Percentiles rank a stretch among this genome's conserved stretches.
Conservation (phyloP, 2,888 invertebrate genomes). For the Syritta pipiens region DNA sequence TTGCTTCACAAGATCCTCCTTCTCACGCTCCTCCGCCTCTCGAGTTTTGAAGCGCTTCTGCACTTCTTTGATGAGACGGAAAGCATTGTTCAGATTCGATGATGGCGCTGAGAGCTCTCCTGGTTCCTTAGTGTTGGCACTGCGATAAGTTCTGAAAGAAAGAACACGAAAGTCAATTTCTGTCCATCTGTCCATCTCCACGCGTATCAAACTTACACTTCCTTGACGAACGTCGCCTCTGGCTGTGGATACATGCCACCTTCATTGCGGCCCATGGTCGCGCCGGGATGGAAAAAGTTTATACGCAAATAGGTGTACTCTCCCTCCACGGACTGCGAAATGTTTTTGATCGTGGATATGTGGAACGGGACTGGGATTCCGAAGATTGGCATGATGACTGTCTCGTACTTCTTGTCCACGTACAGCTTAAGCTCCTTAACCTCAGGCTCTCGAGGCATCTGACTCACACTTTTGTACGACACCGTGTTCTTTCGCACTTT, state of each 20-base stretch:
- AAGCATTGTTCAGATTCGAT: slow-evolving; percentile 96
- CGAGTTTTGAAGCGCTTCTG: slow-evolving; percentile 99
- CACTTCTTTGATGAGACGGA: slow-evolving; percentile 98
- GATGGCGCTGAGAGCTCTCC: slow-evolving; percentile 97
- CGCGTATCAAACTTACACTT: slow-evolving; percentile 97
- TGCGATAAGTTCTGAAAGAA: slow-evolving; percentile 93
- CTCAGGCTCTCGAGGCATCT: slow-evolving; percentile 96
- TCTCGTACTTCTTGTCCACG: slow-evolving; percentile 98
- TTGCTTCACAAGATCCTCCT: slow-evolving; percentile 99
- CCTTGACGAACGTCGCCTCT: slow-evolving; percentile 98
- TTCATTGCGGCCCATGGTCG: slow-evolving; percentile 96
- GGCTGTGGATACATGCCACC: slow-evolving; percentile 95
- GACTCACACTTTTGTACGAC: slow-evolving; percentile 94
- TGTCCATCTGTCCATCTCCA: neutral
- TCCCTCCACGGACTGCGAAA: slow-evolving; percentile 97
- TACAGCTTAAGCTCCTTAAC: slow-evolving; percentile 95
- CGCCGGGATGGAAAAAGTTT: slow-evolving; percentile 99
- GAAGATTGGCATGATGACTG: slow-evolving; percentile 98
- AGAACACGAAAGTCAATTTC: no score
- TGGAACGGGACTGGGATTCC: slow-evolving; percentile 98
- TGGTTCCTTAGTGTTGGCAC: slow-evolving; percentile 98
- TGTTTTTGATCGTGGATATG: slow-evolving; percentile 99
- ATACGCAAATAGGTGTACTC: slow-evolving; percentile 99
- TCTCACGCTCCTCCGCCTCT: slow-evolving; percentile 98
- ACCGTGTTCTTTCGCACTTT: slow-evolving; percentile 96